Evolutionary conservation across 2,797 vertebrate genomes (phyloP).

Genomic region (Myotis daubentonii): DNA sequence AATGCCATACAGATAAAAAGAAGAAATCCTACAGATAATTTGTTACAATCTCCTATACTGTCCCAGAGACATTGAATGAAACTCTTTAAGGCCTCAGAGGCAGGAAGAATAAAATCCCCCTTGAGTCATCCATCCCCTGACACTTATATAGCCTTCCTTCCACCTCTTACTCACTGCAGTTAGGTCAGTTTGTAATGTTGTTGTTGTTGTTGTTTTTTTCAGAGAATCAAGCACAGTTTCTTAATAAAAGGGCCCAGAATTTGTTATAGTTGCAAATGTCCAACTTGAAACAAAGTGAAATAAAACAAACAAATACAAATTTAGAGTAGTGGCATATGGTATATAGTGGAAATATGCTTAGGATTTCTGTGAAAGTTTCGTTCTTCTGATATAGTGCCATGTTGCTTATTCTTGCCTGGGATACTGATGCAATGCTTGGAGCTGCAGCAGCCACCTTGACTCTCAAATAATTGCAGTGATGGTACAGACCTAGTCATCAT

Average conservation of each 20-base stretch:
- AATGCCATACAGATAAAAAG: background rate
- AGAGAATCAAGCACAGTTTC: background rate
- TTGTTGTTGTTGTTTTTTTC: background rate
- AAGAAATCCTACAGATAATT: background rate
- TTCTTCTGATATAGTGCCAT: background rate
- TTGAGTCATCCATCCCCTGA: background rate
- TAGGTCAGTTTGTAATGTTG: too few species aligned
- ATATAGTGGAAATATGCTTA: background rate
- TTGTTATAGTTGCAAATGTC: background rate
- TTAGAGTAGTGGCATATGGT: background rate
- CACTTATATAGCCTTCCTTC: background rate
- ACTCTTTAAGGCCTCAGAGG: background rate
- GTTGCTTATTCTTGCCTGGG: background rate
- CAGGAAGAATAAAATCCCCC: background rate
- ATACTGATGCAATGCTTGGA: background rate
- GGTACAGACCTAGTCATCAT: background rate
- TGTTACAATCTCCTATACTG: background rate
- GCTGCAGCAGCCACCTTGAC: background rate
- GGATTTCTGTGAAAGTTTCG: background rate
- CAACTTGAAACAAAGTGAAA: background rate
- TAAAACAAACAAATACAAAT: background rate
- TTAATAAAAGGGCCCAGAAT: background rate
- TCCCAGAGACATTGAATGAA: background rate
- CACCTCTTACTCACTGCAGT: too few species aligned
- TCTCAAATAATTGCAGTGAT: background rate